Base-by-base conservation (phyloP, 2,113 vertebrate genomes). In the Bufo bufo region DNA sequence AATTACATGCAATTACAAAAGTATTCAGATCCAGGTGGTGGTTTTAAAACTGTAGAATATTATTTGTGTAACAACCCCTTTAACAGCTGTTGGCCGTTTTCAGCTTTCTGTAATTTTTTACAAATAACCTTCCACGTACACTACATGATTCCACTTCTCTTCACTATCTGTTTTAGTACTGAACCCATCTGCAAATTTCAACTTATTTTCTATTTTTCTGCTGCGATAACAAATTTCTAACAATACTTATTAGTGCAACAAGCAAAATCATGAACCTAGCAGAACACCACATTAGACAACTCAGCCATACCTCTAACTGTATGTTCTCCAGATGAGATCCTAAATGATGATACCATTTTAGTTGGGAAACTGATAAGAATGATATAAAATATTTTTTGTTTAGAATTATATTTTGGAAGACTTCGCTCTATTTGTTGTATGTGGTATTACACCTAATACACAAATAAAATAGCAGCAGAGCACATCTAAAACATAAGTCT, bases 241-340 rank as follows among this genome's bases (percentile, higher is more conserved):
- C 58, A 71, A 84, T 84, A 71, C 47, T 71, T 84, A 84, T 71
- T 71, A 84, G 82, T n/a, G 58, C 65, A 71, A 69, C 65, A 75
- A 75, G 72, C 82, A 71, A 84, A 84, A 71, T 33, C 61, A 71
- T 65, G 71, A 84, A 84, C 63, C 65, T n/a, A 61, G 65, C 63
- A 84, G n/a, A 71, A 71, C 82, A 50, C 49, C 50, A 23, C 20
- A 84, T 84, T 84, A 84, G 63, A 50, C 82, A 52, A 71, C 19
- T 52, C 82, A 71, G 20, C 82, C 82, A 71, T 69, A 16, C 20
- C 71, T 65, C 16, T 12, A 50, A 43, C 59, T n/a, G 45, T 13
- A 50, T 12, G 19, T 65, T 45, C 65, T 65, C 65, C 80, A 82
- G 80, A 63, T 65, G 80, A 63, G 80, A 61, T 43, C 56, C 33